Base-by-base conservation (phyloP, 2,797 vertebrate genomes). In the Sebastes nivosus region DNA sequence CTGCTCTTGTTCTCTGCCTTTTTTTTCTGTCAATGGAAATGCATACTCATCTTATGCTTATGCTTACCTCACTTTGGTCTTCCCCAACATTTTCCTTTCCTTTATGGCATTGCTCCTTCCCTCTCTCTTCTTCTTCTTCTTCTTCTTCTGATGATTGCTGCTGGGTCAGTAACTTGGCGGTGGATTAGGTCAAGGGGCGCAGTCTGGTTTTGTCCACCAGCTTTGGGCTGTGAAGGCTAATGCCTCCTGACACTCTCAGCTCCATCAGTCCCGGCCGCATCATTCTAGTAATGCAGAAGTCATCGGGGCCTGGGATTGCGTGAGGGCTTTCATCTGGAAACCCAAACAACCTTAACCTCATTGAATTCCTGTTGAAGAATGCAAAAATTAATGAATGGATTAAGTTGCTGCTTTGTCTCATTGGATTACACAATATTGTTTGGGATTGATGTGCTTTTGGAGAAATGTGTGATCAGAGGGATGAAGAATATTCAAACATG, bases 271-370 rank as follows among this genome's bases (percentile, higher is more conserved):
- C 86, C 22, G 46, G 86, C 87, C 84, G 79, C 90, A 94, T 94
- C 92, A 94, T 93, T 93, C 89, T 82, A 91, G 91, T 95, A 94
- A 93, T 93, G 88, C 92, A 91, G 88, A 88, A 94, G 90, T 93
- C 90, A 91, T 87, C 88, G n/a, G 87, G 87, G 91, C 87, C 88
- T 79, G 67, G 81, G 88, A 89, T 93, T 90, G 90, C 91, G 85
- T 93, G 90, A 93, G 91, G 93, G 93, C 90, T 93, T 80, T 94
- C 92, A 94, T 91, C 93, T 93, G 93, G 92, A 94, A 94, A 93
- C 87, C 84, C 82, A 92, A 89, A 93, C 90, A 91, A 86, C 81
- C 75, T 88, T 85, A 86, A 92, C 87, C 88, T 87, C 85, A 77
- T 77, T 81, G 80, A 93, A 88, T 91, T 90, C 83, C 86, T 82